Base-by-base conservation (phyloP, 1,140 invertebrate genomes). In the Drosophila santomea region DNA sequence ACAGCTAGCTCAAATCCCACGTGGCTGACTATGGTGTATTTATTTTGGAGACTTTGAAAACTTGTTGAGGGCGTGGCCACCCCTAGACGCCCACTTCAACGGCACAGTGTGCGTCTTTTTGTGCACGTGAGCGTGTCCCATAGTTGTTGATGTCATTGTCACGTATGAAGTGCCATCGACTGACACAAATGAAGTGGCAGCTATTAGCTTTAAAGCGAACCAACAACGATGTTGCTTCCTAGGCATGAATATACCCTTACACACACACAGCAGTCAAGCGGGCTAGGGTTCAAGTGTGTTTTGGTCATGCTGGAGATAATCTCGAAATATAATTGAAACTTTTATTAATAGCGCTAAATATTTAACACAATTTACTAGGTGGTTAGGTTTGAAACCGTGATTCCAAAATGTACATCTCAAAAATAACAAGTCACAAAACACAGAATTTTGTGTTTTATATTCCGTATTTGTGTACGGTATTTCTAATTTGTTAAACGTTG, bases 171-270 rank as follows among this genome's bases (percentile, higher is more conserved):
- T 77, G 80, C 76, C 84, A 89, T 88, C 76, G 80, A 88, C 77
- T 83, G 67, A 88, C 84, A 88, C 77, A 88, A 89, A 88, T 89
- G 84, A 89, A 89, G 84, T 88, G 84, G 69, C 80, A 80, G 84
- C 84, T 80, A 83, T 88, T 88, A 88, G 84, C 84, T 80, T 89
- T 89, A 88, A 82, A 88, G 61, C 71, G 67, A 66, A 67, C 66
- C 39, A 55, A 56, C 68, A 66, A 64, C 17, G 58, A 28, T 39
- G 50, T 38, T 57, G 17, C 44, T 41, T 36, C 4, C 14, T 28
- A 23, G 12, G 12, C 43, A 39, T 17, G 2, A 32, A 7, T 32
- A 52, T 47, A 32, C n/a, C 23, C 47, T 20, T 41, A 23, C 45
- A n/a, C 52, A 36, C 43, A 38, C 10, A 66, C 35, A 11, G 17